These are phyloP conservation scores for Gobionotothen gibberifrons DNA, from an alignment of 2,797 vertebrate species.

Conservation along the genomic window DNA sequence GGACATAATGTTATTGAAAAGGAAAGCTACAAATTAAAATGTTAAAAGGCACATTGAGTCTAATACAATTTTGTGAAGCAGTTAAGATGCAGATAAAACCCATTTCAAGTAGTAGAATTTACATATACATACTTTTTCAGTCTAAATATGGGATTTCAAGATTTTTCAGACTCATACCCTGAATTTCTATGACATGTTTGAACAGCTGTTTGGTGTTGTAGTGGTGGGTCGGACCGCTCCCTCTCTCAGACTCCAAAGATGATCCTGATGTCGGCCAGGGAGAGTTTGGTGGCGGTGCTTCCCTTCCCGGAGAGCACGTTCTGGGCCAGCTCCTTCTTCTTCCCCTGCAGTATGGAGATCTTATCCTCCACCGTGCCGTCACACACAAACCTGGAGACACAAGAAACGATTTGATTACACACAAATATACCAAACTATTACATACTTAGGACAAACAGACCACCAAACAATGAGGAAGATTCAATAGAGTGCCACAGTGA, in stretches of 20 bases:
- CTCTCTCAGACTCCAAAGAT: conserved; percentile 86
- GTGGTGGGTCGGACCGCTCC: background rate
- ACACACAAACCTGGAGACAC: conserved; percentile 90
- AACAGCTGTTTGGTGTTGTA: background rate
- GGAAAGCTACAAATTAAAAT: background rate
- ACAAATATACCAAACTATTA: background rate
- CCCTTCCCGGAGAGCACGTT: conserved; percentile 91
- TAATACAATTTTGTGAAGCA: background rate
- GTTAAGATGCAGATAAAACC: background rate
- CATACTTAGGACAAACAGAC: background rate
- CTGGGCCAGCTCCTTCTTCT: conserved; percentile 93
- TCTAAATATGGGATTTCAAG: too few relatives aligned
- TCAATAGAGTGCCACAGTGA: background rate
- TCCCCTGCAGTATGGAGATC: conserved; percentile 90
- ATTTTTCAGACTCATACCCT: background rate
- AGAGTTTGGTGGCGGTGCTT: conserved; percentile 87
- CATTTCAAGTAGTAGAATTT: too few relatives aligned
- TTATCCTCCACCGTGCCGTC: conserved; percentile 95
- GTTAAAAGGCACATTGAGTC: background rate
- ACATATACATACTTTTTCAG: too few relatives aligned
- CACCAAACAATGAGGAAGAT: background rate
- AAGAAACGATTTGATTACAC: background rate
- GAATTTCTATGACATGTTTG: background rate
- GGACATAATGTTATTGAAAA: too few relatives aligned
- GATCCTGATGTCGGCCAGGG: conserved; percentile 90